Conservation (phyloP, 2,797 vertebrate genomes). For the Coregonus suidteri region DNA sequence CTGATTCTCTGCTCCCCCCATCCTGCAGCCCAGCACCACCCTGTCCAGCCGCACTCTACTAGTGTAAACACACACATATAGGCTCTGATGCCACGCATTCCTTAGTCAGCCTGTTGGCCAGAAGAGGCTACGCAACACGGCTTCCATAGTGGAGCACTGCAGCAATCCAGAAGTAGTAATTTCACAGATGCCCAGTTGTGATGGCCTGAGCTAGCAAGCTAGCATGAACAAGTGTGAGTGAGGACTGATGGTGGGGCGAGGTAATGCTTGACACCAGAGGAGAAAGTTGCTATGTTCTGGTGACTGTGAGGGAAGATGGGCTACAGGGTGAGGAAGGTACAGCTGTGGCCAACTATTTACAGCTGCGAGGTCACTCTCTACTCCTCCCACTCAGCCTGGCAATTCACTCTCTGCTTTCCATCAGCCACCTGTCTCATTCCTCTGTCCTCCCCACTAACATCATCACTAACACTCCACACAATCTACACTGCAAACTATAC, state of each 20-base stretch:
- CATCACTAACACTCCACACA: background rate
- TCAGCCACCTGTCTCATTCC: background rate
- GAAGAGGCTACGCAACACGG: background rate
- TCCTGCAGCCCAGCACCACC: background rate
- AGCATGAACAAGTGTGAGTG: background rate
- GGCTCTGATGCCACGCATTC: no score
- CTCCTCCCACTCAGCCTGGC: background rate
- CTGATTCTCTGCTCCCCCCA: background rate
- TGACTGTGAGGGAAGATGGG: conserved; percentile 5
- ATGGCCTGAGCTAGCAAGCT: background rate
- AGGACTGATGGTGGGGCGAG: no score
- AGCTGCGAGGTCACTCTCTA: background rate
- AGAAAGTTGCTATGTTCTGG: background rate
- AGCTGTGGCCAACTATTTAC: conserved; percentile 32
- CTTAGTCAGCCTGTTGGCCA: background rate
- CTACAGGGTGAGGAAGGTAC: background rate
- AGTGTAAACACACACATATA: background rate
- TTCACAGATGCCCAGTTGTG: background rate
- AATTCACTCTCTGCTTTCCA: background rate
- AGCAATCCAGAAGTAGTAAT: no score
- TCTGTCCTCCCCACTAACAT: background rate
- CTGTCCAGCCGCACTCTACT: background rate
- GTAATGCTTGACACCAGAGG: background rate
- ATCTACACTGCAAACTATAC: background rate
- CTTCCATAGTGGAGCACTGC: background rate